These are phyloP conservation scores for Ctenoplectra terminalis DNA, from an alignment of 1,140 invertebrate genomes.

Conservation along the genomic window DNA sequence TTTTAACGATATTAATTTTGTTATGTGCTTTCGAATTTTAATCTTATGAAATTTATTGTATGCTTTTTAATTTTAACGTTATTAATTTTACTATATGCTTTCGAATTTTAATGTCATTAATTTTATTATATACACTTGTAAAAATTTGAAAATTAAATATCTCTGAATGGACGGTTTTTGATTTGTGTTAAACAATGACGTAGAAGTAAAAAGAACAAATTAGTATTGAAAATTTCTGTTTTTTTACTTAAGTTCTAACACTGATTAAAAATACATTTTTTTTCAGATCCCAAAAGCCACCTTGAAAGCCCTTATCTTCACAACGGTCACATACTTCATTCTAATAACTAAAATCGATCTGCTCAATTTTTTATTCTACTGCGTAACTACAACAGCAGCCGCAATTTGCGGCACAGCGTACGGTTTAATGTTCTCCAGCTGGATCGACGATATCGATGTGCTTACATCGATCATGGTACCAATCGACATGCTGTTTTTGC, in stretches of 20 bases:
- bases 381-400: slow-evolving; percentile 24
- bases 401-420: slow-evolving; percentile 59
- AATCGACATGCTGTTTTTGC: slow-evolving; percentile 63
- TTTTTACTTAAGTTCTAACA: neutral
- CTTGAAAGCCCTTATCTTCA: slow-evolving; percentile 51
- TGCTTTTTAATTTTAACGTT: no score
- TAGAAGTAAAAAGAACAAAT: no score
- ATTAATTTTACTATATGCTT: no score
- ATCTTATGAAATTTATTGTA: no score
- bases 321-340: slow-evolving; percentile 37
- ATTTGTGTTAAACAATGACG: no score
- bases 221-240: no score
- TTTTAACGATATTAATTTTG: no score
- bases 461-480: slow-evolving; percentile 61
- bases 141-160: no score
- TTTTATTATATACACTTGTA: no score
- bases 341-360: slow-evolving; percentile 30
- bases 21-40: no score
- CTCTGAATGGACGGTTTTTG: no score
- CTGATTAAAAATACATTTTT: neutral
- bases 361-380: slow-evolving; percentile 46
- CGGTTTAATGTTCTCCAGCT: slow-evolving; percentile 60
- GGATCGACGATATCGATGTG: slow-evolving; percentile 55
- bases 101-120: no score
- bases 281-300: slow-evolving; percentile 55